Conservation (phyloP, 2,113 vertebrate genomes). For the Dasypus novemcinctus region DNA sequence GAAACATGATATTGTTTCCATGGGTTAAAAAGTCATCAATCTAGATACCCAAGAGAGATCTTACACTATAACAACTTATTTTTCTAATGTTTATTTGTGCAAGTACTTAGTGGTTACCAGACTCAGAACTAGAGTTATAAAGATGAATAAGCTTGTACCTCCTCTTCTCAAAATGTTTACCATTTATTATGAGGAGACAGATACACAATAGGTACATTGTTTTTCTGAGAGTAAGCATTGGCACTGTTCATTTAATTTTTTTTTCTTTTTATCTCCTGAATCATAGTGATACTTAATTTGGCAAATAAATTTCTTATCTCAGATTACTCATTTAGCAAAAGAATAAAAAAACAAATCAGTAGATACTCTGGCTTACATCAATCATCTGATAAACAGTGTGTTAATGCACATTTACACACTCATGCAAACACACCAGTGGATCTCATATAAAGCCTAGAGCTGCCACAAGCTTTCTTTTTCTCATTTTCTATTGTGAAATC, state of each 20-base stretch:
- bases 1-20: not conserved
- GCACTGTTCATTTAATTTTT: not conserved
- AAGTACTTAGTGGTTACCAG: not conserved
- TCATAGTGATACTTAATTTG: not conserved
- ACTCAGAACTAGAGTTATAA: not conserved
- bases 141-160: not conserved
- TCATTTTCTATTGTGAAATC: not conserved
- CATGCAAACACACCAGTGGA: rapidly evolving
- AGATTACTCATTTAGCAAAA: not conserved
- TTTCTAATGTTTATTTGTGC: not conserved
- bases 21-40: not conserved
- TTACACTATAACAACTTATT: not conserved
- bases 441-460: not conserved
- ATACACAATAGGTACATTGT: not conserved
- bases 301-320: not conserved
- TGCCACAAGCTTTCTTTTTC: not conserved
- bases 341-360: not conserved
- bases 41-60: not conserved
- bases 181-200: not conserved
- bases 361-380: not conserved
- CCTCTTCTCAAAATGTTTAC: not conserved
- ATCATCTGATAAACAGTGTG: not conserved
- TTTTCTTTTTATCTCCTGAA: not conserved
- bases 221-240: not conserved
- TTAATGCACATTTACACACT: not conserved